Evolutionary conservation across 2,888 invertebrate species (phyloP).

Genomic region (Anticlea derivata): DNA sequence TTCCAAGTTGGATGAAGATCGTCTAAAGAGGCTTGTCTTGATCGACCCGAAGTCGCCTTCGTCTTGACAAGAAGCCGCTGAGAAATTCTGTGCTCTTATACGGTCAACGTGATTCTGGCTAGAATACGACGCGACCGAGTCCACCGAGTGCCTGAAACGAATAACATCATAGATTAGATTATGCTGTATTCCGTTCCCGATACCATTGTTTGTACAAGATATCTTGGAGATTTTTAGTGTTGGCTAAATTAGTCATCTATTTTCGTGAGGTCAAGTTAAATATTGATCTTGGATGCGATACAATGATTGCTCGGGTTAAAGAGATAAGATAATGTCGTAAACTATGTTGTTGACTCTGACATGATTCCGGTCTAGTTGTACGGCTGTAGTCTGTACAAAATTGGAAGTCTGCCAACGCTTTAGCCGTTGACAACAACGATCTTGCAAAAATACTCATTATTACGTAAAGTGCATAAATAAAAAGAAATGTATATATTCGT

Average conservation of each 20-base stretch:
- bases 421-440: slow-evolving; percentile 44
- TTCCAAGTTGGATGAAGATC: slow-evolving; percentile 77
- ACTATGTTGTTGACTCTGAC: slow-evolving; percentile 32
- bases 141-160: slow-evolving; percentile 82
- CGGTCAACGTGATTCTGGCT: slow-evolving; percentile 84
- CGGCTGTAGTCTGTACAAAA: slow-evolving; percentile 38
- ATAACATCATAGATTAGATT: slow-evolving; percentile 71
- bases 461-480: slow-evolving; percentile 26
- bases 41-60: slow-evolving; percentile 79
- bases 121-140: slow-evolving; percentile 85
- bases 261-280: slow-evolving; percentile 51
- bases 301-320: slow-evolving; percentile 29
- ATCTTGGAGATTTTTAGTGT: slow-evolving; percentile 51
- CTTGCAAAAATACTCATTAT: slow-evolving; percentile 33
- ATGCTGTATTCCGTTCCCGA: slow-evolving; percentile 55
- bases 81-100: slow-evolving; percentile 82
- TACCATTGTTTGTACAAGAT: slow-evolving; percentile 67
- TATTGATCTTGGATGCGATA: slow-evolving; percentile 47
- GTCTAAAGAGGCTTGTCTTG: slow-evolving; percentile 78
- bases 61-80: slow-evolving; percentile 82
- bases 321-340: slow-evolving; percentile 23
- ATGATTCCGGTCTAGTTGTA: slow-evolving; percentile 37
- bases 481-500: background rate
- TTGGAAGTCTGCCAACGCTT: slow-evolving; percentile 51
- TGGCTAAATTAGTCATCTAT: slow-evolving; percentile 56